phyloP scores from a whole-genome alignment of 2,888 invertebrate genomes.

The Parascotia fuliginaria region DNA sequence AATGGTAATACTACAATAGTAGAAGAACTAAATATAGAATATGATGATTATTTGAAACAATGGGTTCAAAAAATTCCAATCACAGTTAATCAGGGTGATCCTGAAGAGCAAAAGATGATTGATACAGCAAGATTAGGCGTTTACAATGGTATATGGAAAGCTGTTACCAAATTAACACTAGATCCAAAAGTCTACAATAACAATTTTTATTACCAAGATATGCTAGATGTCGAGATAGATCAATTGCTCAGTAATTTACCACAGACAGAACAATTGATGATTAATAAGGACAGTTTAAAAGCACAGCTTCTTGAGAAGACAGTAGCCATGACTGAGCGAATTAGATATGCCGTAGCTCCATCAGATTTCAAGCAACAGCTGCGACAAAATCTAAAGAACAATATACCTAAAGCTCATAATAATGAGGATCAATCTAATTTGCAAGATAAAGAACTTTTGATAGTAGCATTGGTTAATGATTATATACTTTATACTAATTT shows the following conservation, averaged over 20 bases:
- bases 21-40: constrained; percentile 51
- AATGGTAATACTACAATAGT: constrained; percentile 11
- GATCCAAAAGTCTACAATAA: constrained; percentile 54
- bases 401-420: constrained; percentile 38
- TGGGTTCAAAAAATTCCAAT: constrained; percentile 65
- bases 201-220: constrained; percentile 60
- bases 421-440: background rate
- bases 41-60: constrained; percentile 52
- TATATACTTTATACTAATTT: constrained; percentile 57
- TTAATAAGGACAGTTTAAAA: constrained; percentile 54
- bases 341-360: constrained; percentile 38
- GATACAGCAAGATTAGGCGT: constrained; percentile 56
- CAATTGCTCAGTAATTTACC: constrained; percentile 59
- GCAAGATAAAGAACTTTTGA: constrained; percentile 50
- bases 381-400: constrained; percentile 49
- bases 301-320: constrained; percentile 59
- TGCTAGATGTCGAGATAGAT: constrained; percentile 68
- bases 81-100: constrained; percentile 17
- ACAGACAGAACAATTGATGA: constrained; percentile 51
- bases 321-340: constrained; percentile 45
- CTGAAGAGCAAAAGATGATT: constrained; percentile 41
- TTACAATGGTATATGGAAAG: constrained; percentile 63
- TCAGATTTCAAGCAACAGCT: constrained; percentile 59
- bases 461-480: constrained; percentile 57
- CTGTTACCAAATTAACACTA: constrained; percentile 58